A percentile compares a stretch with the other conserved stretches of the same genome.
Conservation (phyloP, 2,797 vertebrate species). For the Arctocebus calabarensis region DNA sequence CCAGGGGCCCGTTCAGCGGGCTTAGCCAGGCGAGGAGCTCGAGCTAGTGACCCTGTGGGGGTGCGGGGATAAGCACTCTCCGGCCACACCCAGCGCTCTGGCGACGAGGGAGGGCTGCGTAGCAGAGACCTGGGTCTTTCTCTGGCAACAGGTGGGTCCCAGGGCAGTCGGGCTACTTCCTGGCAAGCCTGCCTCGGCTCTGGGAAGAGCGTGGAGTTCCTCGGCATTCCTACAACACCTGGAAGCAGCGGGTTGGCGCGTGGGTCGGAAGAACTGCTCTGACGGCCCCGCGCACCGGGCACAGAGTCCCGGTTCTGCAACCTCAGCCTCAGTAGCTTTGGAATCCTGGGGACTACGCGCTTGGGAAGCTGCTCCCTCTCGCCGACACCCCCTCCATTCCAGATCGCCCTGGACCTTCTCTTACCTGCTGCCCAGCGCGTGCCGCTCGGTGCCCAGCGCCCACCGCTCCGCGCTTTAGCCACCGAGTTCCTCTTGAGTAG, state of each 20-base stretch:
- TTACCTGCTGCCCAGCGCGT: constrained; percentile 62
- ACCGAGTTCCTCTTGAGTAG: not conserved
- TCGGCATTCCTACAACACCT: not conserved
- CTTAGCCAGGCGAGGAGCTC: not conserved
- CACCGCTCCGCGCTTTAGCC: not conserved
- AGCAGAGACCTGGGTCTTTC: not conserved
- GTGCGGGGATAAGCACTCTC: not conserved
- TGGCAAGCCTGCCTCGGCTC: not conserved
- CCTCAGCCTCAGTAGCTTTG: not conserved
- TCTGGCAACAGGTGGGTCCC: constrained; percentile 71
- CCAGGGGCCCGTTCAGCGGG: not conserved
- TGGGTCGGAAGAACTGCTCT: not conserved
- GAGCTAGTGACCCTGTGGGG: accelerated
- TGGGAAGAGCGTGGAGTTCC: not conserved
- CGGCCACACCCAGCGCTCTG: not conserved
- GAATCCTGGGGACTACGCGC: not conserved
- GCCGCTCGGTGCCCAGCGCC: not conserved
- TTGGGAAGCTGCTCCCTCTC: not conserved
- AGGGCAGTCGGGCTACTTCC: not conserved
- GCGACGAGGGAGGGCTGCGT: not conserved
- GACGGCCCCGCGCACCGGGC: not conserved
- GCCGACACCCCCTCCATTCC: not conserved
- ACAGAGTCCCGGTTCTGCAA: not conserved
- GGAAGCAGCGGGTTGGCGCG: not conserved
- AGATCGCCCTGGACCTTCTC: not conserved